phyloP scores from a whole-genome alignment of 2,888 invertebrate genomes.

The Ischnura elegans region DNA sequence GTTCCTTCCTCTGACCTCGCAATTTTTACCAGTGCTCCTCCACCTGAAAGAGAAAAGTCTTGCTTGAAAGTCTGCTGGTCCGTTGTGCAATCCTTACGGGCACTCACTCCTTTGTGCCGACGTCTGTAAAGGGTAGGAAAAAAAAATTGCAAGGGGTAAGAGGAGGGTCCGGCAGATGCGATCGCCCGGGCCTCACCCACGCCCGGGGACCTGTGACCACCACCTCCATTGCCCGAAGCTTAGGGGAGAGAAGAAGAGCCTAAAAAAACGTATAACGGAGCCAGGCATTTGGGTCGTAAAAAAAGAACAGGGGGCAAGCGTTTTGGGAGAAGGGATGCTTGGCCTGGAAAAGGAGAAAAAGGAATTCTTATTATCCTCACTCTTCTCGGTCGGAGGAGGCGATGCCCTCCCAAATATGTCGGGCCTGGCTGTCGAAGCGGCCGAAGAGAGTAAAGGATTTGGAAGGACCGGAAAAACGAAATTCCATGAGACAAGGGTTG shows the following conservation, averaged over 20 bases:
- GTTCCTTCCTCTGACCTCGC: conserved; percentile 10
- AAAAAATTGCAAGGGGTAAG: not conserved
- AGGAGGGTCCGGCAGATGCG: not conserved
- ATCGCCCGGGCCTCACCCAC: conserved; percentile 41
- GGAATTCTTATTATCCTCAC: conserved; percentile 51
- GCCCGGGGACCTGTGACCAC: conserved; percentile 11
- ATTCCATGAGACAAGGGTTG: not conserved
- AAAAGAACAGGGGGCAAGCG: conserved; percentile 27
- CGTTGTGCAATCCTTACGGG: conserved; percentile 1
- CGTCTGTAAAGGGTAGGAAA: conserved; percentile 19
- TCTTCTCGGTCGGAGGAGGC: not conserved
- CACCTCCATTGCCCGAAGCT: not conserved
- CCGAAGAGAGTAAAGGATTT: not conserved
- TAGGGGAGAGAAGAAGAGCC: not conserved
- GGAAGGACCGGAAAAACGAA: not conserved
- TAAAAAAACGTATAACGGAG: conserved; percentile 42
- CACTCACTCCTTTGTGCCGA: not conserved
- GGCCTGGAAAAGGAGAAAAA: conserved; percentile 24
- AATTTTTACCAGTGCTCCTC: conserved; percentile 3
- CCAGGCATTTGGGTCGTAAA: conserved; percentile 41
- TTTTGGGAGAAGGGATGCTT: not conserved
- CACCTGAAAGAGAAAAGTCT: not conserved
- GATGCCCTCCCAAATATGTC: conserved; percentile 39
- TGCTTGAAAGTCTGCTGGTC: not conserved
- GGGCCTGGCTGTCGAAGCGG: not conserved